Conservation (phyloP, 2,888 invertebrate species). For the Hirtodrosophila trivittata region DNA sequence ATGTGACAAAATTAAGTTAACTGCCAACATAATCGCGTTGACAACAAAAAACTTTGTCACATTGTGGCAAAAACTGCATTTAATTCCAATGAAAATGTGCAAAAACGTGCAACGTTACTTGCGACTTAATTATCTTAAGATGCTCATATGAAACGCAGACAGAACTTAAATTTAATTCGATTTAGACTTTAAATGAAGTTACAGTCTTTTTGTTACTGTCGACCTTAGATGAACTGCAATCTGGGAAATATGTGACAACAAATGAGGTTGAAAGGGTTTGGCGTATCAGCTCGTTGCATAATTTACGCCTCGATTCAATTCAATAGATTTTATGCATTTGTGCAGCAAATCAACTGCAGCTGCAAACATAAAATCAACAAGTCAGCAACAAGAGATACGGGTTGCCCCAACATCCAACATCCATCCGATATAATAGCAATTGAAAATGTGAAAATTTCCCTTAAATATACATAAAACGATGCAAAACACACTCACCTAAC, state of each 20-base stretch:
- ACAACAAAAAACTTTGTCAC: slow-evolving; percentile 27
- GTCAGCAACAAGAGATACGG: slow-evolving; percentile 50
- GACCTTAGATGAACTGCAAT: background rate
- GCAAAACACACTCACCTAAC: slow-evolving; percentile 13
- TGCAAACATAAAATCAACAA: slow-evolving; percentile 61
- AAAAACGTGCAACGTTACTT: background rate
- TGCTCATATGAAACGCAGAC: background rate
- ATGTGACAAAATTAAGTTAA: slow-evolving; percentile 81
- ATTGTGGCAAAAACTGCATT: slow-evolving; percentile 32
- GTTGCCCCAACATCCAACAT: slow-evolving; percentile 28
- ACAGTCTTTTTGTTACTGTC: background rate
- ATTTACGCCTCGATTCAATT: slow-evolving; percentile 44
- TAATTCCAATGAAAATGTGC: slow-evolving; percentile 34
- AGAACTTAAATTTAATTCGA: no score
- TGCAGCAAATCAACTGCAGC: slow-evolving; percentile 48
- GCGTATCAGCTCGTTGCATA: slow-evolving; percentile 47
- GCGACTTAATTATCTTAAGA: background rate
- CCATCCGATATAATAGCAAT: slow-evolving; percentile 48
- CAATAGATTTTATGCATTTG: slow-evolving; percentile 40
- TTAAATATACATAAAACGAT: slow-evolving; percentile 19
- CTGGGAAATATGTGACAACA: slow-evolving; percentile 29
- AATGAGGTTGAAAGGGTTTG: slow-evolving; percentile 27
- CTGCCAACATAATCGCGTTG: slow-evolving; percentile 71
- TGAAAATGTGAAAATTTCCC: slow-evolving; percentile 28
- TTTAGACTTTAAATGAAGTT: no score